Evolutionary conservation across 2,888 invertebrate species (phyloP).

Genomic region (Napeogenes sylphis): DNA sequence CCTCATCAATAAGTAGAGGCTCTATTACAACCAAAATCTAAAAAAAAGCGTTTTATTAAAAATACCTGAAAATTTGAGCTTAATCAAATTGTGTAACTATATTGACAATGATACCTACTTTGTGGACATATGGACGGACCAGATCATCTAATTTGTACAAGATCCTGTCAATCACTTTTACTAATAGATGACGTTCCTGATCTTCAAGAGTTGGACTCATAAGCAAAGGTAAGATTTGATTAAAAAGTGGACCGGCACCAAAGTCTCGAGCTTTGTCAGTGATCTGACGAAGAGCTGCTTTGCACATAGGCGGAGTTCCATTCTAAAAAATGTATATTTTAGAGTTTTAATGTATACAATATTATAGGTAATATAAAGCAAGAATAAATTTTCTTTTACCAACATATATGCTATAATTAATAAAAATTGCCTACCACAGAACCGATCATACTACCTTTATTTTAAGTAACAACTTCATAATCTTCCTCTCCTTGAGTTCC

Average conservation of each 20-base stretch:
- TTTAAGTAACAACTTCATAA: slow-evolving; percentile 98
- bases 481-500: slow-evolving; percentile 98
- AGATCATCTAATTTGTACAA: slow-evolving; percentile 98
- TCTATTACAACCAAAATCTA: slow-evolving; percentile 98
- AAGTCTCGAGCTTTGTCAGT: slow-evolving; percentile 99
- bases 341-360: too few species aligned
- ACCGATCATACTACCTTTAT: slow-evolving; percentile 81
- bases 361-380: too few species aligned
- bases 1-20: slow-evolving; percentile 98
- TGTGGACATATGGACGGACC: slow-evolving; percentile 99
- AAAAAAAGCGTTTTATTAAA: slow-evolving; percentile 15
- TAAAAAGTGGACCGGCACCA: slow-evolving; percentile 98
- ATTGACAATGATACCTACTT: slow-evolving; percentile 70
- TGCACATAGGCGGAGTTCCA: slow-evolving; percentile 99
- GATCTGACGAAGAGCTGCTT: slow-evolving; percentile 97
- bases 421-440: neutral
- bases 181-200: slow-evolving; percentile 98
- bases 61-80: neutral
- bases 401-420: too few species aligned
- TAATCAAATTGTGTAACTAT: too few species aligned
- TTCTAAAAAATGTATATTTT: slow-evolving; percentile 73
- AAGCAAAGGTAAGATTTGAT: slow-evolving; percentile 98
- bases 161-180: slow-evolving; percentile 99
- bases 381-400: too few species aligned
- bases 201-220: slow-evolving; percentile 99